Conservation (phyloP, 2,888 invertebrate species). For the Pimpla rufipes region DNA sequence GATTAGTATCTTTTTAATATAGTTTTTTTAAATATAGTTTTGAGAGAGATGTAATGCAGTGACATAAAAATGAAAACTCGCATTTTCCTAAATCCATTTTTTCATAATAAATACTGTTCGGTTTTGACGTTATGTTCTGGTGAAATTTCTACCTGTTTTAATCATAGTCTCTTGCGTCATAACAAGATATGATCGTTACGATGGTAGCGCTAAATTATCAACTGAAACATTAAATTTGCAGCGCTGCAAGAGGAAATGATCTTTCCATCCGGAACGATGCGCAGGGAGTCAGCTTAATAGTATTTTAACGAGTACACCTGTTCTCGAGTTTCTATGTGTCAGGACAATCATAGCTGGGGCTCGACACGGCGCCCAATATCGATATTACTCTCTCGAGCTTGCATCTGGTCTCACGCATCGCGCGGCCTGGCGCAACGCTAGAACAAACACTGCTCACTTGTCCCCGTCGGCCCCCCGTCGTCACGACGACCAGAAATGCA, state of each 20-base stretch:
- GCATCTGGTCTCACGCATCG: conserved; percentile 63
- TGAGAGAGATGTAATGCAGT: background rate
- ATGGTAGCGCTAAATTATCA: background rate
- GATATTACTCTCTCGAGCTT: conserved; percentile 55
- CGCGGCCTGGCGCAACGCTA: conserved; percentile 54
- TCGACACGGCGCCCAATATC: conserved; percentile 32
- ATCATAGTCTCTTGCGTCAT: too few relatives aligned
- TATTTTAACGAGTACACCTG: conserved; percentile 28
- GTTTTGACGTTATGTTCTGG: background rate
- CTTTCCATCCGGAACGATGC: background rate
- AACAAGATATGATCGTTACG: background rate
- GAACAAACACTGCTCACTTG: conserved; percentile 41
- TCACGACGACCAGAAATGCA: conserved; percentile 42
- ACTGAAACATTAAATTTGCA: background rate
- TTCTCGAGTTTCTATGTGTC: conserved; percentile 20
- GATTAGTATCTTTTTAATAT: background rate
- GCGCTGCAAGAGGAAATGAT: background rate
- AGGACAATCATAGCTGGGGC: conserved; percentile 37
- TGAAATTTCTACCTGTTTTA: background rate
- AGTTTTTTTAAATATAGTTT: background rate
- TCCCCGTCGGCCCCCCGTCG: conserved; percentile 18
- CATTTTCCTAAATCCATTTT: too few relatives aligned
- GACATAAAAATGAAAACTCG: too few relatives aligned
- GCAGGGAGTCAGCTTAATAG: conserved; percentile 16
- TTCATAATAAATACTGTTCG: too few relatives aligned